Base-by-base conservation (phyloP, 2,797 vertebrate genomes). In the Sciurus carolinensis region DNA sequence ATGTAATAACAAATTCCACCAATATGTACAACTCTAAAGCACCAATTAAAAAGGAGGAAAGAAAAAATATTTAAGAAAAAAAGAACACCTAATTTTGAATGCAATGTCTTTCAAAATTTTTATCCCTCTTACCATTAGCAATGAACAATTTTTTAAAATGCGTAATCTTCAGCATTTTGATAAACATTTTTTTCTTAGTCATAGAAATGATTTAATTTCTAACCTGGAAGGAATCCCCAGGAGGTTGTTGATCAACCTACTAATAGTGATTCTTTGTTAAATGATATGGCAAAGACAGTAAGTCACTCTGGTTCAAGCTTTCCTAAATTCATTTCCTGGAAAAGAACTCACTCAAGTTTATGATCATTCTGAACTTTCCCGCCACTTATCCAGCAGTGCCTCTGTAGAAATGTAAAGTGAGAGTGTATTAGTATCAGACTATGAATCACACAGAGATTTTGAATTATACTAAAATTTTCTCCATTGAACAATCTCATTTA, bases 151-250 rank as follows among this genome's bases (percentile, higher is more conserved):
- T 57, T 57, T 87, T 89, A 85, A 95, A 95, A 83, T 30, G 42
- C 89, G 5, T 20, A 30, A 91, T 90, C 13, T 26, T 79, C 15
- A 15, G 28, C 73, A 93, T 87, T 90, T 93, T 71, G 73, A 83
- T 75, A 93, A 93, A 91, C 66, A 80, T 83, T 52, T 94, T 92
- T 57, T 87, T 67, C 85, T 86, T 95, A 90, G 67, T 92, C 64
- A 83, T 47, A 69, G 42, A 88, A 95, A 95, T 89, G 92, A 95
- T 26, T 95, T 95, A 88, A 92, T n/a, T 91, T 30, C 15, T 62
- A 95, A 90, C 57, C 50, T 76, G 94, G 79, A 96, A 95, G 64
- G 75, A 67, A 91, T 52, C 66, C 62, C 52, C 57, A 39, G 88
- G 85, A 96, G 12, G 84, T n/a, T 50, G 36, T 75, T 86, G 85